Base-by-base conservation (phyloP, 2,888 invertebrate species). In the Eurytoma adleriae region DNA sequence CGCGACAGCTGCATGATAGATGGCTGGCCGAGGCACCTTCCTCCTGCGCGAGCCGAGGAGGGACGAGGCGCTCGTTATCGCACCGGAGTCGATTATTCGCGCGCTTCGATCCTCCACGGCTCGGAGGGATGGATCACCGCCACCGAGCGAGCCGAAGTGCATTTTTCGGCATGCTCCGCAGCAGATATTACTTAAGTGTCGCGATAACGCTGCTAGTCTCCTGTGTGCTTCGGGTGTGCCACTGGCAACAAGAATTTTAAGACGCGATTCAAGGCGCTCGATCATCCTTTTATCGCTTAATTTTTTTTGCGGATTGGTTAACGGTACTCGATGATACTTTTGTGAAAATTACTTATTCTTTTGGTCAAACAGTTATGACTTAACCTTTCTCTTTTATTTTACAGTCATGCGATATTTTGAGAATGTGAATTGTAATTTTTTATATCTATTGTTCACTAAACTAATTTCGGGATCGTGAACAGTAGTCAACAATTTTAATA, bases 1-100 rank as follows among this genome's bases (percentile, higher is more conserved):
- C 90, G 89, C 90, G 66, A 62, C 80, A 67, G 80, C 76, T 90
- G 90, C 89, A 89, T 89, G 88, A 86, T 86, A 85, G 86, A 85
- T 85, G 84, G 62, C 50, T 71, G 12, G 14, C 40, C n/a, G 20
- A 59, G 56, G 10, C 18, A 59, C 20, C 57, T 13, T 16, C 61
- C 30, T 52, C 10, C 40, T 40, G 40, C 7, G 40, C 40, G 40
- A 30, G 30, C 30, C 30, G 7, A 40, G 10, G 40, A 40, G 40
- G 40, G 10, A 40, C 40, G 40, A 40, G 40, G 18, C 59, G 76
- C 66, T 80, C 71, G 79, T 71, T 83, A 80, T 83, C 66, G 78
- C 59, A 52, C 27, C 40, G 57, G 30, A 70, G 70, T 66, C 82
- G 59, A 82, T 77, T 81, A 82, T 82, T 73, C 76, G 76, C 80